Conservation (phyloP, 37 sponge, comb jelly and placozoan species). For the Halichondria panicea region DNA sequence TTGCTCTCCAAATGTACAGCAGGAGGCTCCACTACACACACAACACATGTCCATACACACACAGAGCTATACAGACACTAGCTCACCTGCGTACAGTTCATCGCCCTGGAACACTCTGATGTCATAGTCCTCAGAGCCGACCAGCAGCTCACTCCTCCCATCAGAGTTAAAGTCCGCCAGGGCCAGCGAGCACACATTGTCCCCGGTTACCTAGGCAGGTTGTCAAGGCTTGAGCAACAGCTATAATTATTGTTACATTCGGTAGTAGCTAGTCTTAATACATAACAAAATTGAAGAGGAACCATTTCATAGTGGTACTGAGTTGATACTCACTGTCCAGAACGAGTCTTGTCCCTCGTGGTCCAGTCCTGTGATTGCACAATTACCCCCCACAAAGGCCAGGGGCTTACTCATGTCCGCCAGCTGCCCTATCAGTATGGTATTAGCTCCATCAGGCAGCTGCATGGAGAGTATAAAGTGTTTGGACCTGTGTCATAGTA, state of each 20-base stretch:
- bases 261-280: background rate
- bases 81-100: constrained; percentile 75
- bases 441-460: constrained; percentile 91
- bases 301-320: background rate
- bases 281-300: background rate
- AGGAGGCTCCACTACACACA: too few relatives aligned
- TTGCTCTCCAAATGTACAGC: too few relatives aligned
- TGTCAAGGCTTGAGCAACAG: too few relatives aligned
- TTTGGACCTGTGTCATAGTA: too few relatives aligned
- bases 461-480: too few relatives aligned
- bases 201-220: constrained; percentile 97
- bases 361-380: constrained; percentile 87
- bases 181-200: constrained; percentile 89
- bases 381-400: constrained; percentile 94
- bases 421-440: constrained; percentile 58
- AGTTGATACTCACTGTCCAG: constrained; percentile 83
- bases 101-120: constrained; percentile 86
- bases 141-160: constrained; percentile 79
- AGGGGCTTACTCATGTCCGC: constrained; percentile 38
- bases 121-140: constrained; percentile 97
- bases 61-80: too few relatives aligned
- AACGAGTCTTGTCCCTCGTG: constrained; percentile 77
- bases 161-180: constrained; percentile 81
- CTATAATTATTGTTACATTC: too few relatives aligned
- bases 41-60: too few relatives aligned